Evolutionary conservation across 2,888 invertebrate genomes (phyloP).

Genomic region (Orchesellides sinensis): DNA sequence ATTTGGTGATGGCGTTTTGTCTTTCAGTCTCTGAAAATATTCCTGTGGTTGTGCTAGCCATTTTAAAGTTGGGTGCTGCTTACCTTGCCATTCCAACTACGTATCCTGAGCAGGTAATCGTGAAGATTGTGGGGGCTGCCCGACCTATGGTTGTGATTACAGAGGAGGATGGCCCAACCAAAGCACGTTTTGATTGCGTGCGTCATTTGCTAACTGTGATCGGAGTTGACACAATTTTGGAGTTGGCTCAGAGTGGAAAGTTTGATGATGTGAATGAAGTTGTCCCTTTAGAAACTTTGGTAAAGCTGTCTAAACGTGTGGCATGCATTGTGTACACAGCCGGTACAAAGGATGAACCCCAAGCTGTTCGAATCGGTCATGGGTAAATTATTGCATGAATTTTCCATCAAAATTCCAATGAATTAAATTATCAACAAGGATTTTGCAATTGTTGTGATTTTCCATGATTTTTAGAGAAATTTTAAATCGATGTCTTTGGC

Average conservation of each 20-base stretch:
- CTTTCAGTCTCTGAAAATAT: conserved; percentile 86
- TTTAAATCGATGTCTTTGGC: conserved; percentile 91
- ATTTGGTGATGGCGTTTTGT: conserved; percentile 87
- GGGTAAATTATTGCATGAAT: too few relatives aligned
- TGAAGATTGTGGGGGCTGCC: conserved; percentile 87
- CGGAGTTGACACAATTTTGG: conserved; percentile 13
- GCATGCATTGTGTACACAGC: conserved; percentile 90
- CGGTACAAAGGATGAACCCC: conserved; percentile 76
- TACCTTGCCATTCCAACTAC: conserved; percentile 90
- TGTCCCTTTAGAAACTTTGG: conserved; percentile 55
- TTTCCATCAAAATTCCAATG: too few relatives aligned
- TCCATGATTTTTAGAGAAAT: conserved; percentile 81
- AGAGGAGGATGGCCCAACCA: conserved; percentile 23
- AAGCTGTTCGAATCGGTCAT: conserved; percentile 82
- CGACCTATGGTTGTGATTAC: conserved; percentile 84
- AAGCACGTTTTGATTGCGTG: conserved; percentile 42
- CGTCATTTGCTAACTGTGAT: conserved; percentile 26
- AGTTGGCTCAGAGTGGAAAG: conserved; percentile 4
- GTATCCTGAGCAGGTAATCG: conserved; percentile 84
- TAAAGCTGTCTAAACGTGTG: conserved; percentile 76
- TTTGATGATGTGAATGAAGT: conserved; percentile 57
- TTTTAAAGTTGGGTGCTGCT: conserved; percentile 88
- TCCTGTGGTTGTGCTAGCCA: conserved; percentile 83
- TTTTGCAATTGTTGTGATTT: not conserved
- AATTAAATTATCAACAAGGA: too few relatives aligned